These are phyloP conservation scores for Calephelis virginiensis DNA, from an alignment of 1,140 invertebrate genomes.

Conservation along the genomic window DNA sequence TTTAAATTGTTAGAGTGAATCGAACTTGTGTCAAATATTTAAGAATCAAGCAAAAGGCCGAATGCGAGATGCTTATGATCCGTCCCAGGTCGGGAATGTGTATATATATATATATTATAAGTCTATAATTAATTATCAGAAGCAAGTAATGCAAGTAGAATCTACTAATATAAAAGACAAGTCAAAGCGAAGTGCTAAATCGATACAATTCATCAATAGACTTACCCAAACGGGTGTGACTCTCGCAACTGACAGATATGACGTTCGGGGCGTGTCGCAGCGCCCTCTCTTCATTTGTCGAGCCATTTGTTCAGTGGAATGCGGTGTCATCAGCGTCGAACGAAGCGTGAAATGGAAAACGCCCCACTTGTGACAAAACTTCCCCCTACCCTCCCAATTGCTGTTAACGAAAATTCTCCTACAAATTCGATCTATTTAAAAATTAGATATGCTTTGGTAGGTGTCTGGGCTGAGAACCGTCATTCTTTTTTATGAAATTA, in stretches of 20 bases:
- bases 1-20: too few relatives aligned
- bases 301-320: slow-evolving; percentile 71
- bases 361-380: slow-evolving; percentile 55
- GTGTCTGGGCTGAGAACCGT: neutral
- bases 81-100: too few relatives aligned
- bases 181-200: slow-evolving; percentile 43
- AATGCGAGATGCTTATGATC: too few relatives aligned
- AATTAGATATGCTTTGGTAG: slow-evolving; percentile 12
- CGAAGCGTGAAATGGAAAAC: slow-evolving; percentile 76
- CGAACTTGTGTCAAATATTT: too few relatives aligned
- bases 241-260: slow-evolving; percentile 68
- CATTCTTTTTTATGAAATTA: too few relatives aligned
- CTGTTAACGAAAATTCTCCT: slow-evolving; percentile 64
- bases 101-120: too few relatives aligned
- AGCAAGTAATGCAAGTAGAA: too few relatives aligned
- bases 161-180: neutral
- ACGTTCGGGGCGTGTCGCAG: slow-evolving; percentile 65
- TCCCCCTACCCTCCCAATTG: slow-evolving; percentile 40
- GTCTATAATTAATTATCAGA: too few relatives aligned
- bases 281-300: slow-evolving; percentile 72
- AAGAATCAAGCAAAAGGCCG: too few relatives aligned
- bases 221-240: slow-evolving; percentile 30
- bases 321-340: slow-evolving; percentile 72
- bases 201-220: slow-evolving; percentile 55
- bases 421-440: slow-evolving; percentile 19